Evolutionary conservation across 2,888 invertebrate species (phyloP), one percentile per base, ranked within the genome.

Genomic region (Cactoblastis cactorum): DNA sequence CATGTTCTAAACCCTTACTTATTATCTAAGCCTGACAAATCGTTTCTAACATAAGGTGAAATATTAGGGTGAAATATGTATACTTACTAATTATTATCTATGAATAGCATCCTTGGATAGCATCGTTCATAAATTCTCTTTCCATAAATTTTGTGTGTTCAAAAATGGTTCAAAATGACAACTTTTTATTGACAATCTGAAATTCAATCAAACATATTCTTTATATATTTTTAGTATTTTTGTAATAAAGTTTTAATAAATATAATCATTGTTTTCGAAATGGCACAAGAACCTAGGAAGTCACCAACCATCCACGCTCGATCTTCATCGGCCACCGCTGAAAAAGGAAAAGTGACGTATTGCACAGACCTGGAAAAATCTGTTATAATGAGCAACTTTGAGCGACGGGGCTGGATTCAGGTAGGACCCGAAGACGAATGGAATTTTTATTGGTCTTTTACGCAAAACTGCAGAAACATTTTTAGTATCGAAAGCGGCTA

Each of bases 391-490:
- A 95, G 95, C 63, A 98, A 97, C 83, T 98, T 98, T 74, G 96
- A 97, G 64, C 95, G 96, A 67, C 91, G 97, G 49, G 97, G 97
- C 9, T 98, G 98, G 98, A 83, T 91, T 6, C 95, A 95, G 78
- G 97, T 86, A 3, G 93, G 93, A 0, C 94, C 96, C 0, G 97
- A 97, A 62, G 97, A 97, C 69, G 96, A 97, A 65, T 98, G 98
- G 98, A 97, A 98, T 78, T 94, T 98, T 73, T 98, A 98, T 78
- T 98, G 98, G 97, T 96, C 97, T 2, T 95, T 95, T 52, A 96
- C 97, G 1, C 94, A 94, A 69, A 97, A 96, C n/a, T 97, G 97
- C 65, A 91, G 97, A 52, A 96, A 93, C 68, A 93, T 98, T 55
- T 98, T 98, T 74, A 97, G 97, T 71, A 94, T 97, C 11, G 98